Conservation (phyloP, 2,797 vertebrate genomes). For the Mionectes olivaceus region DNA sequence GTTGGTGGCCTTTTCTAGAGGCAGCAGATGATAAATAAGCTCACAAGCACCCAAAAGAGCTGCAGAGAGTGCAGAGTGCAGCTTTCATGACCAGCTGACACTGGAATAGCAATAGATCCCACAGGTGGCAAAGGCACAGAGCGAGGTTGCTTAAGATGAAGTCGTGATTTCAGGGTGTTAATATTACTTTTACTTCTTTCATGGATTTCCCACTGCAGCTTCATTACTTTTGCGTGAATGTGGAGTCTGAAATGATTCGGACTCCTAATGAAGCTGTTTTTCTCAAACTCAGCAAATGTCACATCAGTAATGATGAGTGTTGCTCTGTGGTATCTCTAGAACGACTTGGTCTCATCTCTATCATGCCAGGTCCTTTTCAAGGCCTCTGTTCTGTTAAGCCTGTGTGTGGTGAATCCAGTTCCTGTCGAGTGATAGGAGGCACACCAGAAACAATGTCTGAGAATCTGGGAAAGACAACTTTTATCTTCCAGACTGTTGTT, state of each 20-base stretch:
- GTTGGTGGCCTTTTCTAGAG: slow-evolving; percentile 48
- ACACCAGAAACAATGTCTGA: background rate
- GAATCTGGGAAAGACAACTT: background rate
- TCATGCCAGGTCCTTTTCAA: background rate
- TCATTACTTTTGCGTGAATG: background rate
- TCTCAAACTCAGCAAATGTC: background rate
- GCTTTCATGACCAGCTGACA: background rate
- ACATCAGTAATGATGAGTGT: background rate
- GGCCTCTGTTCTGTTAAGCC: background rate
- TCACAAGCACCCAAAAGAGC: slow-evolving; percentile 22
- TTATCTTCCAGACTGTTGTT: background rate
- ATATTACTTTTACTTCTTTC: background rate
- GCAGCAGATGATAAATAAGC: background rate
- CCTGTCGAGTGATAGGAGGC: fast-evolving
- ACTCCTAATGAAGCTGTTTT: background rate
- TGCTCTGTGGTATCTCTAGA: background rate
- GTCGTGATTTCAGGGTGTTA: background rate
- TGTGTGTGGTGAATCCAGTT: background rate
- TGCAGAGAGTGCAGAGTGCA: background rate
- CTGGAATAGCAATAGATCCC: background rate
- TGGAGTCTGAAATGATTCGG: background rate
- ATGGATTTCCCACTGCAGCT: background rate
- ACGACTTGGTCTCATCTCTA: background rate
- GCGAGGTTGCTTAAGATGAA: background rate
- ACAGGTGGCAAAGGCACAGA: background rate